Evolutionary conservation across 2,888 invertebrate genomes (phyloP), one percentile per base, ranked within the genome.

Genomic region (Meta bourneti): DNA sequence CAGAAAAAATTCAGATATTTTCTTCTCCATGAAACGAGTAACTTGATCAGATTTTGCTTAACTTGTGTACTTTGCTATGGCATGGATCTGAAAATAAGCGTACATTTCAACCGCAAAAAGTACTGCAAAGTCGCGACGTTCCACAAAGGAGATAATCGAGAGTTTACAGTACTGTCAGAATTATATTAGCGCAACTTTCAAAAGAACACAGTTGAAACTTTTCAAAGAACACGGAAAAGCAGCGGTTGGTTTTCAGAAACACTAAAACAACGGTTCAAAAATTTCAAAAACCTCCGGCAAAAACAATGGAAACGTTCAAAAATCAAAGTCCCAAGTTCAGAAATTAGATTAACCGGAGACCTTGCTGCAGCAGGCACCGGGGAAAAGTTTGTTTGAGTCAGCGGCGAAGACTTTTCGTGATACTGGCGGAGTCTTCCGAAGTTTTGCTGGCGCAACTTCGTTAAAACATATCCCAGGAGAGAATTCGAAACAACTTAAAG

Each of bases 401-500:
- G 20, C 52, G 20, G 20, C 52, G 74, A 75, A 70, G 20, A 54
- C 34, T 19, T 8, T 54, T 13, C 16, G n/a, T 16, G 34, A 20
- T n/a, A 20, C 19, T 20, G 51, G 51, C 69, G 9, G 71, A 34
- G 48, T 49, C 54, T 79, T 87, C 81, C 81, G 69, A 88, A 81
- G 80, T 88, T 88, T 75, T 61, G 48, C 51, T 75, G 11, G 49
- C 4, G 79, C 85, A 90, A 90, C 81, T 75, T 51, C 20, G 85
- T 90, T 90, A 90, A 80, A 90, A 69, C 74, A 11, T 16, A 34
- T 84, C 90, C 90, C 81, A 71, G 19, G 85, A 86, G 90, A 70
- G 79, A n/a, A 74, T 49, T 85, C 75, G 61, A 84, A 79, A 90
- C 84, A 90, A 54, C 52, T 87, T 71, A 87, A 79, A 52, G 52